Evolutionary conservation across 2,888 invertebrate genomes (phyloP), one percentile per base, ranked within the genome.

Genomic region (Horisme vitalbata): DNA sequence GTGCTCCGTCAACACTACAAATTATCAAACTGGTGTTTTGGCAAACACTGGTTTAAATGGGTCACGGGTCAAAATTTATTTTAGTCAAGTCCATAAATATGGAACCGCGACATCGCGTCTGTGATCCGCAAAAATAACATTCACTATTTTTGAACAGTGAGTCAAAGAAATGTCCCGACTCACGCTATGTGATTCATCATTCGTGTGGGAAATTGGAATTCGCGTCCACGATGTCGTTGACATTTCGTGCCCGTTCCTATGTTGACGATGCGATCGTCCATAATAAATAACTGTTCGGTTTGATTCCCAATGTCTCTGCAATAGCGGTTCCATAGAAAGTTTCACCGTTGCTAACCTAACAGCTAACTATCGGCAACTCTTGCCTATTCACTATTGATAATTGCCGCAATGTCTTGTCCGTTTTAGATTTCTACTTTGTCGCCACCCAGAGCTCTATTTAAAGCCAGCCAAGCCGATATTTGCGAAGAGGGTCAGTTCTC

Each of bases 161-260:
- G 59, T 71, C 63, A 72, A 83, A 79, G 70, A 82, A 83, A 79
- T 74, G 63, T 64, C 63, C 63, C 51, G 59, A 63, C 66, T 66
- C 83, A 84, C 80, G 79, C 79, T 63, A 80, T 61, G 70, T 85
- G 85, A 86, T 81, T 87, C 83, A 77, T 82, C 72, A 76, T 72
- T 67, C 61, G 61, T 72, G 69, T 73, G 71, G 71, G 67, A 72
- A 78, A 75, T 80, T 71, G 73, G 73, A 76, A 75, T 79, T 75
- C 62, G 73, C 74, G 71, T 75, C 65, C 68, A 63, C 65, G 62
- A 68, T 72, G 82, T 83, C 83, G 82, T 84, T 86, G 84, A 83
- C 84, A 83, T 83, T 82, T 83, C 65, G 71, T 71, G 69, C 68
- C 52, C 57, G 68, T 68, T 73, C 68, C 50, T 55, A 63, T 18